Conservation (phyloP, 2,888 invertebrate species). For the Caenorhabditis zanzibari region DNA sequence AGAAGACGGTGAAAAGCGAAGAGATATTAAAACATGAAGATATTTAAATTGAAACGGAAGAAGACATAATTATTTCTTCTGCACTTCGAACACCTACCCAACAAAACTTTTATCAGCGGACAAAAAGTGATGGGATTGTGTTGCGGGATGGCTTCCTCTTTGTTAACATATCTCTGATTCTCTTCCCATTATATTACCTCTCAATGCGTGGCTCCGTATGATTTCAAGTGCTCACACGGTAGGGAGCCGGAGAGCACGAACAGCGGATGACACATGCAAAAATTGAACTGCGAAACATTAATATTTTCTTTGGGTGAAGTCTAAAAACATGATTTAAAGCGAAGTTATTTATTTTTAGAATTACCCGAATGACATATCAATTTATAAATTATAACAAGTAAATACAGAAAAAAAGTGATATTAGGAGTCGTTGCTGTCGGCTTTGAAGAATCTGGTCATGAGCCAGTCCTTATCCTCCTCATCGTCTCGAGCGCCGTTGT, state of each 20-base stretch:
- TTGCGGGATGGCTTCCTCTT: slow-evolving; percentile 29
- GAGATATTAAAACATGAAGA: neutral
- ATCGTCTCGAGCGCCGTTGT: neutral
- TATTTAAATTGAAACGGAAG: slow-evolving; percentile 13
- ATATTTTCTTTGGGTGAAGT: neutral
- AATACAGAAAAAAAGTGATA: no score
- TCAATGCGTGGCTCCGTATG: slow-evolving; percentile 45
- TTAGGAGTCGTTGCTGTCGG: neutral
- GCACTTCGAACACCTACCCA: slow-evolving; percentile 39
- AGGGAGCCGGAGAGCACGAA: slow-evolving; percentile 41
- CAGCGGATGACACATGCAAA: slow-evolving; percentile 9
- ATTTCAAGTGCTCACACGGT: slow-evolving; percentile 64
- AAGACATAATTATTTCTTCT: neutral
- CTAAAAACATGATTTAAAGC: no score
- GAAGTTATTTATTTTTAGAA: no score
- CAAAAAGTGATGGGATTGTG: slow-evolving; percentile 18
- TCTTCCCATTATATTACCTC: slow-evolving; percentile 10
- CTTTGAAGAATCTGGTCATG: neutral
- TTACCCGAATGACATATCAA: no score
- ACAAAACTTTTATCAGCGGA: neutral
- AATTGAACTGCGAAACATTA: neutral
- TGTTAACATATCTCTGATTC: slow-evolving; percentile 60
- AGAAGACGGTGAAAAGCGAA: neutral
- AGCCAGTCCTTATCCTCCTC: neutral
- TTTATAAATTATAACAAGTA: no score